Evolutionary conservation across 1,140 invertebrate genomes (phyloP), one percentile per base, ranked within the genome.

Genomic region (Bombus affinis): DNA sequence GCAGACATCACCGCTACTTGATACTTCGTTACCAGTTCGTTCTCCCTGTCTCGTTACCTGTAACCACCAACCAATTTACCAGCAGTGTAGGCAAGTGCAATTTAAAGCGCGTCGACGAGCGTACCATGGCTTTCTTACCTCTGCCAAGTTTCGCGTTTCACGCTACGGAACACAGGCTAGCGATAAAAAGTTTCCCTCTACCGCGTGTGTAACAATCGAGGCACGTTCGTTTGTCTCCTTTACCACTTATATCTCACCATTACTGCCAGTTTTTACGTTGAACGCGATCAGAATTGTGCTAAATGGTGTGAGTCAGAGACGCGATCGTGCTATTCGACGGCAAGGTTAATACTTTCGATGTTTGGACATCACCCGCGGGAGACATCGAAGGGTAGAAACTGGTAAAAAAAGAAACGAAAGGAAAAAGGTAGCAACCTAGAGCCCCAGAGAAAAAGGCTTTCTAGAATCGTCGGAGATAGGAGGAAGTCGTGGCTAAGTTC

Each of bases 401-500:
- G 37, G 57, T 44, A 73, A 8, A 32, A 32, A 66, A 53, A 8
- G 5, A 53, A 53, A 53, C 22, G n/a, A 32, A 13, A 32, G 13
- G 32, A 62, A 62, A 71, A 42, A 72, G 83, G 72, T 77, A 44
- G 53, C 79, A 44, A 35, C 35, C 28, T 68, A 37, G 68, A 66
- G n/a, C 25, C 25, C n/a, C 68, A 77, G 70, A 77, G 65, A 68
- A 42, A 53, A 57, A 75, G 62, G 65, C 44, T 81, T 57, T 77
- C 53, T 25, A 42, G 76, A 53, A 70, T 13, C 37, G 59, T 47
- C 71, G 82, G 28, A 80, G 82, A 44, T 32, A 32, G 59, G n/a
- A 76, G 86, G 83, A 86, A 81, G 75, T 86, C 87, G 85, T 92
- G 89, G 88, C 91, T 74, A 83, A 88, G 89, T 92, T 92, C 91